Percentiles rank a stretch among this genome's conserved stretches.
Conservation (phyloP, 2,888 invertebrate genomes). For the Boloria euphrosyne region DNA sequence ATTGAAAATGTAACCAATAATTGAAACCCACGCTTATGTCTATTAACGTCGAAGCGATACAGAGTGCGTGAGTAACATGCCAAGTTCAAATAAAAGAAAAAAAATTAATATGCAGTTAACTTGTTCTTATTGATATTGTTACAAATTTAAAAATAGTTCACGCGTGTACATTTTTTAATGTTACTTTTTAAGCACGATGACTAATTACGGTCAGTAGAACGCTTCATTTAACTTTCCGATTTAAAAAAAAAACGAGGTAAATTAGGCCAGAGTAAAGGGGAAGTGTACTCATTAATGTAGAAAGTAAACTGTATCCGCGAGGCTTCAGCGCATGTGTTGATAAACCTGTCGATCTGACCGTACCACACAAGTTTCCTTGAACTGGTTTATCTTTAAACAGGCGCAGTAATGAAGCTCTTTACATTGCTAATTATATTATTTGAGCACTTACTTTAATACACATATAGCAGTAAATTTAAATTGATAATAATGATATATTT, state of each 20-base stretch:
- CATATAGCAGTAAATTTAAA: slow-evolving; percentile 1
- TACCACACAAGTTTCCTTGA: slow-evolving; percentile 64
- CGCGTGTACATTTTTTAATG: background rate
- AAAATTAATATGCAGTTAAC: background rate
- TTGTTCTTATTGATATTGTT: too few species aligned
- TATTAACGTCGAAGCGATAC: slow-evolving; percentile 24
- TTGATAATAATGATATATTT: too few species aligned
- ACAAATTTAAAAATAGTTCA: too few species aligned
- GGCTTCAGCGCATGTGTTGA: slow-evolving; percentile 65
- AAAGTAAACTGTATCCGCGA: slow-evolving; percentile 79
- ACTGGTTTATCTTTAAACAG: slow-evolving; percentile 66
- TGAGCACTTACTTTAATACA: background rate
- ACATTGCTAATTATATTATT: slow-evolving; percentile 57
- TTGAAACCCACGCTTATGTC: slow-evolving; percentile 35
- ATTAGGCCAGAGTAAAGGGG: slow-evolving; percentile 52
- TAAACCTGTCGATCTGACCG: slow-evolving; percentile 65
- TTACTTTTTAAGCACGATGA: background rate
- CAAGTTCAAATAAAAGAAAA: background rate
- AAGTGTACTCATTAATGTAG: slow-evolving; percentile 70
- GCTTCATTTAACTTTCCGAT: background rate
- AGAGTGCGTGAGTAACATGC: background rate
- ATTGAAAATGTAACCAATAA: slow-evolving; percentile 37
- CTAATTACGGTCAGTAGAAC: slow-evolving; percentile 17
- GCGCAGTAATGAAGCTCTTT: slow-evolving; percentile 64
- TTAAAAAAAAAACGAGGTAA: slow-evolving; percentile 6